phyloP scores from a whole-genome alignment of 2,113 vertebrate species.

The Plotosus lineatus region DNA sequence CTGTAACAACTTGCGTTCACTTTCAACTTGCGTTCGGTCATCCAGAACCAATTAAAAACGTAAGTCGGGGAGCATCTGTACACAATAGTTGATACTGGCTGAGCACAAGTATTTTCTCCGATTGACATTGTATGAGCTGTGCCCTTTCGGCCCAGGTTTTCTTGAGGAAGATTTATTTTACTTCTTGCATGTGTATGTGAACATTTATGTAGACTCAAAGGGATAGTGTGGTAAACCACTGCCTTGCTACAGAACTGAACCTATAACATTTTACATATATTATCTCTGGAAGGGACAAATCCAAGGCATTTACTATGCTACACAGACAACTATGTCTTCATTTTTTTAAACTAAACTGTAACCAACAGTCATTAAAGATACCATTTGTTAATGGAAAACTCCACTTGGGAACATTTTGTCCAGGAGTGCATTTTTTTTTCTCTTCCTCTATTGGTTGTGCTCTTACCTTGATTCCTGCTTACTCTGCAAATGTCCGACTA shows the following conservation, averaged over 20 bases:
- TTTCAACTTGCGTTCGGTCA: too few species aligned
- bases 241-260: background rate
- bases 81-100: too few species aligned
- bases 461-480: slow-evolving; percentile 63
- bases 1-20: too few species aligned
- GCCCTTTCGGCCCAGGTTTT: too few species aligned
- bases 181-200: too few species aligned
- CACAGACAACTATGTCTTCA: background rate
- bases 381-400: slow-evolving; percentile 31
- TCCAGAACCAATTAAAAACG: too few species aligned
- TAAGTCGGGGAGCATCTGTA: too few species aligned
- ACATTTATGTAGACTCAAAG: background rate
- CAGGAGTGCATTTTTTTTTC: slow-evolving; percentile 26
- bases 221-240: too few species aligned
- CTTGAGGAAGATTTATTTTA: too few species aligned
- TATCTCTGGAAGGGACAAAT: background rate
- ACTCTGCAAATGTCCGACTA: slow-evolving; percentile 68
- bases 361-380: background rate
- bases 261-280: background rate
- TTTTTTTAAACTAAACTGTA: slow-evolving; percentile 12
- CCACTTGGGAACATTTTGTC: background rate
- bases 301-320: background rate
- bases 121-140: too few species aligned
- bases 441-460: slow-evolving; percentile 41
- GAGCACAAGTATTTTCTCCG: too few species aligned